phyloP scores from a whole-genome alignment of 2,113 vertebrate species.

The Gavia stellata region DNA sequence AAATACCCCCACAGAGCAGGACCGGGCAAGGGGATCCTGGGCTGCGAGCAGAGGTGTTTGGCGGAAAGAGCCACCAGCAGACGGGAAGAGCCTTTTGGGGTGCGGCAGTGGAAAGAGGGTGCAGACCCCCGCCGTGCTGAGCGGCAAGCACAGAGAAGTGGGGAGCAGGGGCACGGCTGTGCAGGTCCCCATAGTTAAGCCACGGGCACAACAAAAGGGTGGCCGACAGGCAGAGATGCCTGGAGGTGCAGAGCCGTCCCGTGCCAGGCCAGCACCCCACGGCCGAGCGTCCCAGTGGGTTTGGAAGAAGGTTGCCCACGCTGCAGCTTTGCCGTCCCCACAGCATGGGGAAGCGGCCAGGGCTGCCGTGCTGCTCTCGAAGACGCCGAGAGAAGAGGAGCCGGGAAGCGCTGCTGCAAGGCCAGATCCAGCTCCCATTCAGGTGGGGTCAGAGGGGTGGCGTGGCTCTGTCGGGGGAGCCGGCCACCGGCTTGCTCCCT shows the following conservation, averaged over 20 bases:
- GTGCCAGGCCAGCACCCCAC: neutral
- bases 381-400: neutral
- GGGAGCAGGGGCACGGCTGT: neutral
- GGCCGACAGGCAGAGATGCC: neutral
- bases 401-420: neutral
- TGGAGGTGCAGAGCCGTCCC: neutral
- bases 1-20: neutral
- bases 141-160: neutral
- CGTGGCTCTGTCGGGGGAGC: neutral
- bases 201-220: neutral
- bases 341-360: rapidly evolving
- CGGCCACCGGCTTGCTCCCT: rapidly evolving
- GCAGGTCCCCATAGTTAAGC: too few relatives aligned
- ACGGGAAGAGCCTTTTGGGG: neutral
- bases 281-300: neutral
- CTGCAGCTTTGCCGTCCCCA: neutral
- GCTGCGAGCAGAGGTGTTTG: neutral
- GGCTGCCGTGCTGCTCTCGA: rapidly evolving
- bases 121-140: neutral
- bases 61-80: neutral
- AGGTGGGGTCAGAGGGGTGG: neutral
- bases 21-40: rapidly evolving
- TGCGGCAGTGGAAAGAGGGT: neutral
- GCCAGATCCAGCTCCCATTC: neutral
- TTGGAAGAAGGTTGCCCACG: neutral